Conservation (phyloP, 2,113 vertebrate species). For the Anarrhichthys ocellatus region DNA sequence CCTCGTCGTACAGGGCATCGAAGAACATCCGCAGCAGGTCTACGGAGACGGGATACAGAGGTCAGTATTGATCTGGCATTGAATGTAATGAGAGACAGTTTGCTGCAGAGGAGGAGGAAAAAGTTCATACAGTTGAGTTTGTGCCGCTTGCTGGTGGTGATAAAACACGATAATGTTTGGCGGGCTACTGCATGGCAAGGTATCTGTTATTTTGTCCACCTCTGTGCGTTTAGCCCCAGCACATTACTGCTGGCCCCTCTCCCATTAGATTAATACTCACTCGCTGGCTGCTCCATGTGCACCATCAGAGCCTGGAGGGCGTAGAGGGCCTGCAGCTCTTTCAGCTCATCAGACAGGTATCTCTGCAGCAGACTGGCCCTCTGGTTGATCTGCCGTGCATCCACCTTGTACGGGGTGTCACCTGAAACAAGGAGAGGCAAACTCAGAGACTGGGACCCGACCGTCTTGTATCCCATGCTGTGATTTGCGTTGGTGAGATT, state of each 20-base stretch:
- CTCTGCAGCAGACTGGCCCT: conserved; percentile 92
- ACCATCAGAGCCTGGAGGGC: conserved; percentile 96
- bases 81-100: neutral
- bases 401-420: conserved; percentile 90
- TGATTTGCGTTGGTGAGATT: neutral
- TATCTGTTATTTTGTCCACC: neutral
- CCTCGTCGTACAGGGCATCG: conserved; percentile 94
- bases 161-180: neutral
- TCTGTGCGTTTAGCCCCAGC: neutral
- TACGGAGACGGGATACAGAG: conserved; percentile 62
- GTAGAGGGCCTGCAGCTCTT: conserved; percentile 95
- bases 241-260: neutral
- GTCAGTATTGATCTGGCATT: neutral
- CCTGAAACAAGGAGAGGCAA: conserved; percentile 74
- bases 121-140: too few species aligned
- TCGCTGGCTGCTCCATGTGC: conserved; percentile 95
- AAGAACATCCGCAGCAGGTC: conserved; percentile 96
- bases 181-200: neutral
- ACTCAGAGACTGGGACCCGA: neutral
- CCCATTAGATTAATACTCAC: conserved; percentile 83
- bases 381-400: conserved; percentile 83
- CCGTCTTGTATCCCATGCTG: too few species aligned
- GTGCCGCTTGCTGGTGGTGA: neutral
- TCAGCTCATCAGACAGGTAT: conserved; percentile 91
- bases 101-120: neutral